Percentiles rank a stretch among this genome's conserved stretches.
phyloP scores from a whole-genome alignment of 2,888 invertebrate species.

The Hypomecis atomaria region DNA sequence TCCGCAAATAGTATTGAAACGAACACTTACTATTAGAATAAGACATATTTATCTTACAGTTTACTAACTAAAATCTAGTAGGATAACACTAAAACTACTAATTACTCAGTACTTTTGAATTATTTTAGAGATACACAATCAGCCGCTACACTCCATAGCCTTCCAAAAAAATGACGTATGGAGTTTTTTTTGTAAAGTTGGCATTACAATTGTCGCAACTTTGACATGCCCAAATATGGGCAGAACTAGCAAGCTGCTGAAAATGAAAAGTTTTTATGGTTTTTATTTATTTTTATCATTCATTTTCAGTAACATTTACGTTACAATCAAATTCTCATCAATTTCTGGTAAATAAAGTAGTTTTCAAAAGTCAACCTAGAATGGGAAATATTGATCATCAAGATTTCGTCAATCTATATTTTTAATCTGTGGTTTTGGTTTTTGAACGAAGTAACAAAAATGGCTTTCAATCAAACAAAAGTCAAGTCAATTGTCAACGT shows the following conservation, averaged over 20 bases:
- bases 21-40: constrained; percentile 79
- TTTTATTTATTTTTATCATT: too few species aligned
- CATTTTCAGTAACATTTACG: too few species aligned
- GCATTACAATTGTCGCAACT: constrained; percentile 46
- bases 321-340: too few species aligned
- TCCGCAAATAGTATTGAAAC: constrained; percentile 44
- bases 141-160: constrained; percentile 73
- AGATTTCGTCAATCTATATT: too few species aligned
- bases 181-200: constrained; percentile 59
- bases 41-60: constrained; percentile 70
- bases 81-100: constrained; percentile 57
- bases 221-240: constrained; percentile 71
- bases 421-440: too few species aligned
- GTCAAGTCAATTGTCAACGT: not conserved
- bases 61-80: constrained; percentile 63
- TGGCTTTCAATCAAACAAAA: not conserved
- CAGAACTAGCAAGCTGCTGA: constrained; percentile 29
- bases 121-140: constrained; percentile 72
- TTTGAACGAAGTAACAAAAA: not conserved
- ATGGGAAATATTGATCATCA: too few species aligned
- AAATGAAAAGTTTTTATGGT: too few species aligned
- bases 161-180: constrained; percentile 76
- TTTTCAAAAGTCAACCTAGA: too few species aligned
- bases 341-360: too few species aligned
- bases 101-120: constrained; percentile 68